Evolutionary conservation across 2,113 vertebrate genomes (phyloP).

Genomic region (Burhinus oedicnemus): DNA sequence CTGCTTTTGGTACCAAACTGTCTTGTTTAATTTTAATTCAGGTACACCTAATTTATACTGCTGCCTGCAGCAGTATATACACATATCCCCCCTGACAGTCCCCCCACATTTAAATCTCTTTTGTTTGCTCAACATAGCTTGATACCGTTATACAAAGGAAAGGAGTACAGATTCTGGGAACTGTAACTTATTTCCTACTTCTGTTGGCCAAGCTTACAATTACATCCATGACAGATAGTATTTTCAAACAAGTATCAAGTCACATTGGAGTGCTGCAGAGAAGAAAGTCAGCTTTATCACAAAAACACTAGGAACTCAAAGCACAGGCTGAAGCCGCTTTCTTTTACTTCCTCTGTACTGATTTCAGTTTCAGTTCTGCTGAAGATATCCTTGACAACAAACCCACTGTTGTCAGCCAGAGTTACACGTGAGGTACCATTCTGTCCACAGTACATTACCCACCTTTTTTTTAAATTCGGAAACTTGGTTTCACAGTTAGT

Average conservation of each 20-base stretch:
- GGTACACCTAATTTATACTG: not conserved
- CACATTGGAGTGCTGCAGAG: not conserved
- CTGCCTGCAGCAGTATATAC: not conserved
- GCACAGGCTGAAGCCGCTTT: not conserved
- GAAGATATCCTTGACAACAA: not conserved
- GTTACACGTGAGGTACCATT: not conserved
- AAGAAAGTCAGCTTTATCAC: not conserved
- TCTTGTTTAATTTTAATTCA: not conserved
- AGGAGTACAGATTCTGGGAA: not conserved
- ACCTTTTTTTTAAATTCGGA: not conserved
- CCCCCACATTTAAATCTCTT: not conserved
- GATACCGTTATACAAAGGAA: not conserved
- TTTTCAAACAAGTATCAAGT: not conserved
- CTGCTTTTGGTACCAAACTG: not conserved
- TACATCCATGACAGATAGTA: not conserved
- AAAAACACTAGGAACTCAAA: not conserved
- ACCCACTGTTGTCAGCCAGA: not conserved
- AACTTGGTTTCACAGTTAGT: not conserved
- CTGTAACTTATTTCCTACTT: not conserved
- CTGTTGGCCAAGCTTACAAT: not conserved
- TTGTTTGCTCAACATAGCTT: not conserved
- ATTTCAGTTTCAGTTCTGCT: slow-evolving; percentile 26
- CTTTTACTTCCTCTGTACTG: not conserved
- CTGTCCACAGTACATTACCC: not conserved
- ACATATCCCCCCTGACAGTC: not conserved